Conservation (phyloP, 2,113 vertebrate genomes). For the Solenodon paradoxus region DNA sequence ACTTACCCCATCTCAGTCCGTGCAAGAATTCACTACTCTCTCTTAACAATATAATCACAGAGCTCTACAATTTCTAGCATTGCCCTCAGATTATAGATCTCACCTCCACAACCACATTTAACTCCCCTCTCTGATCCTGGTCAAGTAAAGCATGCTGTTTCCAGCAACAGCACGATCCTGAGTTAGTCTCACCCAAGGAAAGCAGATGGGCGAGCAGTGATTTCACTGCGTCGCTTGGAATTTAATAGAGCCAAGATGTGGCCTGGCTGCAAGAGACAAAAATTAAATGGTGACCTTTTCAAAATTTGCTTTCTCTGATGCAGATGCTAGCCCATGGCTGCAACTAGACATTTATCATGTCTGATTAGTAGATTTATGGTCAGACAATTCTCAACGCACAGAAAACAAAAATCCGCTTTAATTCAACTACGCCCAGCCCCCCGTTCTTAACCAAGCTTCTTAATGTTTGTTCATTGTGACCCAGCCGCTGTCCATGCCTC, state of each 20-base stretch:
- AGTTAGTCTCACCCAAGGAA: neutral
- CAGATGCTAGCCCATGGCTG: neutral
- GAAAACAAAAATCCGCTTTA: neutral
- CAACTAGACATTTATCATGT: neutral
- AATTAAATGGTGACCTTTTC: conserved; percentile 46
- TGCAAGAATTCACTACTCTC: neutral
- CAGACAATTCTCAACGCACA: neutral
- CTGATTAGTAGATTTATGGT: neutral
- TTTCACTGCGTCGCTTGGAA: neutral
- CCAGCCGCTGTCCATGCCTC: neutral
- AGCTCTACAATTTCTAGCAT: neutral
- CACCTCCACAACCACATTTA: neutral
- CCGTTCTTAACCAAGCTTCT: neutral
- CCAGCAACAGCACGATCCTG: neutral
- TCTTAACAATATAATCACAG: neutral
- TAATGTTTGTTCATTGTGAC: neutral
- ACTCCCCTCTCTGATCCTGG: neutral
- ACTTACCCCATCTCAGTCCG: neutral
- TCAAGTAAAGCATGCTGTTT: neutral
- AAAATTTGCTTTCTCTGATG: neutral
- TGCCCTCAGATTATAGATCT: neutral
- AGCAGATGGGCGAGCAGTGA: neutral
- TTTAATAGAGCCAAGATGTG: neutral
- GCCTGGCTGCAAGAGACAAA: neutral
- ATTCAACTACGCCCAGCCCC: neutral